phyloP scores from a whole-genome alignment of 2,888 invertebrate species.

The Drosophila longiperda region DNA sequence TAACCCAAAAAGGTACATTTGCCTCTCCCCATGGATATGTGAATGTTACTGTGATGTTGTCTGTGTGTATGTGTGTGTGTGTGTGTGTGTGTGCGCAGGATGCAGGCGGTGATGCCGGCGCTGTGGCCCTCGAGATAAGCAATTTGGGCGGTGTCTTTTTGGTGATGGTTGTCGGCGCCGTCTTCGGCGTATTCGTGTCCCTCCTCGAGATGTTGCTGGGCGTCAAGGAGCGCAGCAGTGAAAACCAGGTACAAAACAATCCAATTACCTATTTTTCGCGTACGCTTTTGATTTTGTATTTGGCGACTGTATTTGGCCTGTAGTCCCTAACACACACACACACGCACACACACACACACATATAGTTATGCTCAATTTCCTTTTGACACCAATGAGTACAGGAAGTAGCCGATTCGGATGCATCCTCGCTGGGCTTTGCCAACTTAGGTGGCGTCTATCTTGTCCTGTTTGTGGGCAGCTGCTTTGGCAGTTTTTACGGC shows the following conservation, averaged over 20 bases:
- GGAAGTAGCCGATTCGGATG: slow-evolving; percentile 79
- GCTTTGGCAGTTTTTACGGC: slow-evolving; percentile 82
- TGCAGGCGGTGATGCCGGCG: slow-evolving; percentile 81
- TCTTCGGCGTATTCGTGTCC: slow-evolving; percentile 82
- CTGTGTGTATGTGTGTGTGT: slow-evolving; percentile 42
- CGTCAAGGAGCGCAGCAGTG: slow-evolving; percentile 81
- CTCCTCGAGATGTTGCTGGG: slow-evolving; percentile 83
- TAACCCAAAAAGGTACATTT: slow-evolving; percentile 23
- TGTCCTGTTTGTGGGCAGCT: slow-evolving; percentile 86
- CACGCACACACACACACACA: slow-evolving; percentile 8
- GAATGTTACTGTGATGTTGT: slow-evolving; percentile 12
- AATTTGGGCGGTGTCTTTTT: slow-evolving; percentile 89
- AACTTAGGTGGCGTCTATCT: slow-evolving; percentile 89
- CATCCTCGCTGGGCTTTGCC: slow-evolving; percentile 87
- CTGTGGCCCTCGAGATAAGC: slow-evolving; percentile 87
- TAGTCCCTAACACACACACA: slow-evolving; percentile 33
- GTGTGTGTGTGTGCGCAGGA: slow-evolving; percentile 72
- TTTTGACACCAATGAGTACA: slow-evolving; percentile 43
- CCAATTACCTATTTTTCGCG: slow-evolving; percentile 7
- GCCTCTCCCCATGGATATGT: slow-evolving; percentile 18
- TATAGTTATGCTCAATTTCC: slow-evolving; percentile 42
- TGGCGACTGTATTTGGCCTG: slow-evolving; percentile 53
- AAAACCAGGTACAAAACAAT: slow-evolving; percentile 81
- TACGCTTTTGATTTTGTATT: slow-evolving; percentile 22
- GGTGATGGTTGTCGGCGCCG: slow-evolving; percentile 86